Base-by-base conservation (phyloP, 2,797 vertebrate species). In the Thalassophryne amazonica region DNA sequence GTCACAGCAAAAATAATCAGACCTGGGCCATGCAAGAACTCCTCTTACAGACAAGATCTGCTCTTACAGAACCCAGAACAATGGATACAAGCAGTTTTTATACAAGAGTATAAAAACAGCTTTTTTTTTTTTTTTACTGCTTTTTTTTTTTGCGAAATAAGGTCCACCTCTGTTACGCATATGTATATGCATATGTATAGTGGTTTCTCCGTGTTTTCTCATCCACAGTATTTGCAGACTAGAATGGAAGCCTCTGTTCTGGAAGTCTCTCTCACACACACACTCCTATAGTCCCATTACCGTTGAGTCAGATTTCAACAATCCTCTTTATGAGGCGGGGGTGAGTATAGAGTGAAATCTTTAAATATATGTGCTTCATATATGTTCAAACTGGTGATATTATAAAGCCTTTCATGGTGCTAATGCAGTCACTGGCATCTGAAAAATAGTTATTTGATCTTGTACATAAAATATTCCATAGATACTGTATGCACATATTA, bases 241-340 rank as follows among this genome's bases (percentile, higher is more conserved):
- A 84, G 94, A 95, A 63, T 94, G 95, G 80, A 96, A 96, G 73
- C 93, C 94, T 0, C 82, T 94, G 36, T 95, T 97, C 53, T 93
- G 94, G 88, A 94, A 96, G 73, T 93, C 95, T 14, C 92, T 94
- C 6, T 93, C 93, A 48, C 93, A 93, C 75, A 95, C 94, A 51
- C 94, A 96, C 76, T 94, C 94, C 38, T 97, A 97, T 83, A 95
- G 94, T 72, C 95, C 94, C 21, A 95, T 97, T 42, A 95, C 95
- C 1, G 94, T 96, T 40, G 94, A 96, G 78, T 94, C 94, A 0
- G 94, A 96, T 76, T 97, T 95, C 74, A 96, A 93, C 91, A 97
- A 96, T 73, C 94, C 95, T 28, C 90, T 97, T n/a, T 97, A 96
- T 52, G 95, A 97, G 86, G 94, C 94, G 16, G 95, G 94, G 90